Evolutionary conservation across 2,888 invertebrate species (phyloP), one percentile per base, ranked within the genome.

Genomic region (Eristalis intricaria): DNA sequence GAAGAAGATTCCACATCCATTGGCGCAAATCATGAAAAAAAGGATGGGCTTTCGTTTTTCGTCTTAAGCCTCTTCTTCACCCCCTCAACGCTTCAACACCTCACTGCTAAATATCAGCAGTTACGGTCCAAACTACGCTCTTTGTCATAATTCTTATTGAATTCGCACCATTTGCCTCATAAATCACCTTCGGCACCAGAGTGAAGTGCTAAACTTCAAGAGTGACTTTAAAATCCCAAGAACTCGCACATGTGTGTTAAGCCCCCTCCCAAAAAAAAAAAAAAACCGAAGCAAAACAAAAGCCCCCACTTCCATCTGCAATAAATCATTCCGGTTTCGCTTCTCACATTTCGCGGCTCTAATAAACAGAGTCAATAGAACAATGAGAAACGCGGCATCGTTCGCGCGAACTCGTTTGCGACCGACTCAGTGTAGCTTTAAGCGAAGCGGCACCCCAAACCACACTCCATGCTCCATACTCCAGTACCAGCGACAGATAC

Each of bases 301-400:
- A 35, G 15, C 60, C 13, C 8, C 50, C 60, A 35, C 23, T 10
- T 23, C 38, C 22, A 60, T 38, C 26, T 60, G 70, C 38, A 26
- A 26, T 70, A 58, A 70, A 60, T 60, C 60, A 70, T n/a, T 35
- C 15, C 32, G 32, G 68, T 69, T 56, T 29, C 23, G 26, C 11
- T 69, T 50, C 50, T 60, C 26, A 60, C 60, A 29, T 60, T 26
- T 29, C 38, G 13, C 40, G 38, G 23, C 23, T 66, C 60, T 60
- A 70, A 60, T 68, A 56, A 68, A 56, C 68, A 60, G 58, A 58
- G 38, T 38, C 70, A 70, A 70, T n/a, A 70, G 38, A 70, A 70
- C 70, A 70, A 60, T 70, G 60, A 23, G 60, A 70, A 70, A 38
- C 2, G 15, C 26, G 26, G 60, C 29, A n/a, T 35, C 58, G 15